Evolutionary conservation across 2,797 vertebrate genomes (phyloP).

Genomic region (Melanotaenia nigrans): DNA sequence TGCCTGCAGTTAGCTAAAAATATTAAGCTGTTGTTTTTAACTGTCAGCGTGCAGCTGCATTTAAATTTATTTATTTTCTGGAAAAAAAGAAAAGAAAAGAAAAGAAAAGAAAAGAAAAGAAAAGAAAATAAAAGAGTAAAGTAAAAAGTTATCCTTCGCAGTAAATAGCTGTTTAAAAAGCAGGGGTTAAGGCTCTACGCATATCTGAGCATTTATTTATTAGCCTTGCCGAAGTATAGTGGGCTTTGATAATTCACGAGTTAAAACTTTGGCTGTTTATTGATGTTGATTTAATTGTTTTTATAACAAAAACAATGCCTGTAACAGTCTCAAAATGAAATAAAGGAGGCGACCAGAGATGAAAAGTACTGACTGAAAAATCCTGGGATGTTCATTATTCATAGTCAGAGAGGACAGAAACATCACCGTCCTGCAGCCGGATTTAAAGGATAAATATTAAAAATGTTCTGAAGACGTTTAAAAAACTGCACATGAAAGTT

Average conservation of each 20-base stretch:
- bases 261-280: neutral
- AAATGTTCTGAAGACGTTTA: neutral
- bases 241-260: neutral
- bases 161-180: too few relatives aligned
- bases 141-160: too few relatives aligned
- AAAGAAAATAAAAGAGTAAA: neutral
- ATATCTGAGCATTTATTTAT: too few relatives aligned
- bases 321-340: constrained; percentile 64
- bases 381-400: constrained; percentile 74
- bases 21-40: neutral
- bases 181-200: too few relatives aligned
- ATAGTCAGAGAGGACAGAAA: constrained; percentile 54
- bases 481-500: too few relatives aligned
- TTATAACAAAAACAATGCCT: constrained; percentile 2
- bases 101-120: neutral
- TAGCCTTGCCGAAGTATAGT: too few relatives aligned
- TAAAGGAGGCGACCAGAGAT: constrained; percentile 62
- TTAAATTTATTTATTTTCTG: neutral
- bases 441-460: too few relatives aligned
- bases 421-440: constrained; percentile 25
- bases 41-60: neutral
- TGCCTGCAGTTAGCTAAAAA: neutral
- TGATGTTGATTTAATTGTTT: constrained; percentile 23
- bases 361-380: constrained; percentile 52
- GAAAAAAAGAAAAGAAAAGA: neutral